A percentile compares a stretch with the other conserved stretches of the same genome.
phyloP scores from a whole-genome alignment of 2,113 vertebrate species.

The Myotis lucifugus region DNA sequence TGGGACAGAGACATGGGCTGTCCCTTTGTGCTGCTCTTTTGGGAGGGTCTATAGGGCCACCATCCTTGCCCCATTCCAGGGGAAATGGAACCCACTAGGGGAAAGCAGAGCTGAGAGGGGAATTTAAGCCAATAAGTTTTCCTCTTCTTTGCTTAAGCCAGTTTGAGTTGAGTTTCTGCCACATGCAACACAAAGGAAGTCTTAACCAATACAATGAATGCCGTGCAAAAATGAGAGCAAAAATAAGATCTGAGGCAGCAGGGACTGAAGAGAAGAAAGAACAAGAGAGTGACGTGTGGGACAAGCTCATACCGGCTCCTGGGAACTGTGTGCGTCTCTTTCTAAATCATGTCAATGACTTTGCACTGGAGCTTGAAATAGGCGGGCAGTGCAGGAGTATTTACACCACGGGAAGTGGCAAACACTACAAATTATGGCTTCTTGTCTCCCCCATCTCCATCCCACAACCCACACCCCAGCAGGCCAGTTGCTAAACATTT shows the following conservation, averaged over 20 bases:
- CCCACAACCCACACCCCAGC: no score
- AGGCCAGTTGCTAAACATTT: neutral
- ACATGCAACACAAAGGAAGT: neutral
- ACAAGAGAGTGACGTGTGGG: fast-evolving
- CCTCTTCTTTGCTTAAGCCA: neutral
- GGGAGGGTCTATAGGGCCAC: fast-evolving
- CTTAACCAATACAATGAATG: no score
- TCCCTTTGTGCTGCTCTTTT: fast-evolving
- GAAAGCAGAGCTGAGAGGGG: neutral
- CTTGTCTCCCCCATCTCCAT: neutral
- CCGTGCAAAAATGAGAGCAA: neutral
- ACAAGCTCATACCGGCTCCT: fast-evolving
- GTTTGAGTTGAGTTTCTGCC: neutral
- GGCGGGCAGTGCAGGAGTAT: fast-evolving
- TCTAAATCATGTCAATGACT: neutral
- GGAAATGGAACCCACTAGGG: neutral
- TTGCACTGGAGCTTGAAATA: neutral
- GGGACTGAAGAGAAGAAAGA: no score
- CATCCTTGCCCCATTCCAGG: neutral
- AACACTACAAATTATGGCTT: neutral
- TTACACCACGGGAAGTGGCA: neutral
- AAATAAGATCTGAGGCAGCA: neutral
- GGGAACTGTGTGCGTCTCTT: neutral
- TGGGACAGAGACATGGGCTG: neutral
- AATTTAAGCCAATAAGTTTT: neutral